Evolutionary conservation across 2,113 vertebrate species (phyloP).

Genomic region (Hiodon tergisus): DNA sequence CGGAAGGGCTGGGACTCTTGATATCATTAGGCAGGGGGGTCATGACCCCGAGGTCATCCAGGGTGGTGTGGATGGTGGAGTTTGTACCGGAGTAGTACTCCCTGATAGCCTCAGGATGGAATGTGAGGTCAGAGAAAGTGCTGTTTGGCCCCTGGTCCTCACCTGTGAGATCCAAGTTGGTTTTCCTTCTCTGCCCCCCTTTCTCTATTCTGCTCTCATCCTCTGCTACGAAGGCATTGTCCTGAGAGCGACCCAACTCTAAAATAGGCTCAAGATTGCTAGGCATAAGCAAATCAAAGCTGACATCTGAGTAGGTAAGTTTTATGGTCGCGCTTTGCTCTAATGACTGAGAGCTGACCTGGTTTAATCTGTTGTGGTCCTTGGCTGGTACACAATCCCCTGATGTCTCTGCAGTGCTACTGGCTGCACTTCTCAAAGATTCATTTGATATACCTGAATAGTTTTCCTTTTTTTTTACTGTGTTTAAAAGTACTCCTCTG

Average conservation of each 20-base stretch:
- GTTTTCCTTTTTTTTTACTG: conserved; percentile 1
- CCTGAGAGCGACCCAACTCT: conserved; percentile 38
- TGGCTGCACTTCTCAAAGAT: conserved; percentile 13
- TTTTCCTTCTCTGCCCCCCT: background rate
- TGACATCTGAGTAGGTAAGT: conserved; percentile 30
- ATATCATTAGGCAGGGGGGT: conserved; percentile 2
- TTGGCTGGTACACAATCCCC: conserved; percentile 8
- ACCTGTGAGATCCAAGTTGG: conserved; percentile 24
- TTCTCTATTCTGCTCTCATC: conserved; percentile 21
- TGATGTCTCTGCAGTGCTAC: background rate
- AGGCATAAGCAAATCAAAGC: conserved; percentile 26
- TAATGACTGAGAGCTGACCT: background rate
- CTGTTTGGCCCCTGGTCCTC: conserved; percentile 10
- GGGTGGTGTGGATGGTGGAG: conserved; percentile 27
- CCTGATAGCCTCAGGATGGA: conserved; percentile 2
- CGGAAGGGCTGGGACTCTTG: conserved; percentile 36
- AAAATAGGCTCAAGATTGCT: conserved; percentile 47
- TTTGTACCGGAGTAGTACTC: conserved; percentile 16
- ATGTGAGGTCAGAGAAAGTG: conserved; percentile 6
- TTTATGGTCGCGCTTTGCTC: conserved; percentile 17
- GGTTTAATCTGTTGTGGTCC: conserved; percentile 5
- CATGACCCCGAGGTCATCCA: conserved; percentile 23
- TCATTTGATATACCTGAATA: background rate
- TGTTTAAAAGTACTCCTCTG: conserved; percentile 14
- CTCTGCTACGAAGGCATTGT: conserved; percentile 17